Evolutionary conservation across 1,140 invertebrate species (phyloP).

Genomic region (Stegodyphus mimosarum): DNA sequence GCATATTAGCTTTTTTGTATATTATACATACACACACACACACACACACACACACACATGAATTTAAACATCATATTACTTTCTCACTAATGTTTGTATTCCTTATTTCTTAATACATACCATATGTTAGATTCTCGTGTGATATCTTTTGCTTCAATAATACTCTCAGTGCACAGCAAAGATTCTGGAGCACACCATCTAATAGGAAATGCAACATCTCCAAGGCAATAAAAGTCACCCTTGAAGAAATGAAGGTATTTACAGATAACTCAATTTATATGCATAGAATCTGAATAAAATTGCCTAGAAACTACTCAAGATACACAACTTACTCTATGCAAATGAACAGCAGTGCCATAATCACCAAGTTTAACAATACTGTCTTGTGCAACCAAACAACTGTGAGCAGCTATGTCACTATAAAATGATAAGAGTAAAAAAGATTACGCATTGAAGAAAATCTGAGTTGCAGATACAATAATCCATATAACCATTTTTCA

Average conservation of each 20-base stretch:
- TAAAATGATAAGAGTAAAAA: conserved; percentile 42
- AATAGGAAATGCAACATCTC: conserved; percentile 77
- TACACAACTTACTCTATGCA: conserved; percentile 68
- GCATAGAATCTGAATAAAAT: no score
- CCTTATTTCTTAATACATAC: conserved; percentile 61
- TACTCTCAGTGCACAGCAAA: conserved; percentile 76
- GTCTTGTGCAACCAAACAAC: conserved; percentile 74
- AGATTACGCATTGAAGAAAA: not conserved
- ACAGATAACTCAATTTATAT: no score
- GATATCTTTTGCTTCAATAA: conserved; percentile 76
- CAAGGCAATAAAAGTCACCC: conserved; percentile 79
- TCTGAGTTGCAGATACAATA: no score
- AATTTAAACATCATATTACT: no score
- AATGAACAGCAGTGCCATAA: conserved; percentile 75
- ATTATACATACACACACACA: no score
- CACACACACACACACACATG: no score
- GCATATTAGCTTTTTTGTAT: no score
- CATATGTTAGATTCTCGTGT: conserved; percentile 68
- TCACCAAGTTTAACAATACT: conserved; percentile 76
- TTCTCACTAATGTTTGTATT: no score
- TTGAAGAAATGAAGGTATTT: conserved; percentile 65
- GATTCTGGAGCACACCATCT: conserved; percentile 83
- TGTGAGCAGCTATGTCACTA: conserved; percentile 77
- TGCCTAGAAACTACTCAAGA: no score
- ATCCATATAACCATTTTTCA: no score